These are phyloP conservation scores for Acrocera orbiculus DNA, from an alignment of 2,888 invertebrate species.

Conservation along the genomic window DNA sequence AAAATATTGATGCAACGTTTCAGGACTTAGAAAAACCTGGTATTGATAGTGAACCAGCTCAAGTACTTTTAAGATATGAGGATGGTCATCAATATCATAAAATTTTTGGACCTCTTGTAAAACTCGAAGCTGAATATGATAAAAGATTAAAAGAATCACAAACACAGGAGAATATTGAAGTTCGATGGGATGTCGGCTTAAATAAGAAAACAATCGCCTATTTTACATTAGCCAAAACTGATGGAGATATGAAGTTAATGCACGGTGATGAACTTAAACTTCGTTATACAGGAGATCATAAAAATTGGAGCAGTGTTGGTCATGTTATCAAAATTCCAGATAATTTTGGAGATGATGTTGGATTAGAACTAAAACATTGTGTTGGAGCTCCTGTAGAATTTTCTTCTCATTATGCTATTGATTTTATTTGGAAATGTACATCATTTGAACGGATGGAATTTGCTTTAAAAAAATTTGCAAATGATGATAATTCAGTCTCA, in stretches of 20 bases:
- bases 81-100: conserved; percentile 99
- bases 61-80: conserved; percentile 62
- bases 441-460: conserved; percentile 96
- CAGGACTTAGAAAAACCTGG: conserved; percentile 97
- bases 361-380: conserved; percentile 84
- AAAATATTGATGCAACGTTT: conserved; percentile 93
- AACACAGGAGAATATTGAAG: conserved; percentile 94
- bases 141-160: conserved; percentile 94
- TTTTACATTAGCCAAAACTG: conserved; percentile 91
- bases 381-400: conserved; percentile 86
- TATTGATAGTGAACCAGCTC: conserved; percentile 94
- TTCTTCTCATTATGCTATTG: conserved; percentile 89
- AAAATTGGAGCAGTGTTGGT: conserved; percentile 94
- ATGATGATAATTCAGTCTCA: conserved; percentile 91
- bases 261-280: conserved; percentile 93
- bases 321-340: conserved; percentile 94
- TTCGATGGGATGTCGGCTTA: conserved; percentile 95
- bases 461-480: conserved; percentile 85
- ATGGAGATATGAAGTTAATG: conserved; percentile 98
- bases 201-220: conserved; percentile 97
- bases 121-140: conserved; percentile 96
- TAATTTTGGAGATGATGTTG: conserved; percentile 95
- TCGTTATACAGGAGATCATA: conserved; percentile 85
- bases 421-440: conserved; percentile 98
- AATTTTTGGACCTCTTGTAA: conserved; percentile 91